Evolutionary conservation across 2,888 invertebrate genomes (phyloP).

Genomic region (Shargacucullia verbasci): DNA sequence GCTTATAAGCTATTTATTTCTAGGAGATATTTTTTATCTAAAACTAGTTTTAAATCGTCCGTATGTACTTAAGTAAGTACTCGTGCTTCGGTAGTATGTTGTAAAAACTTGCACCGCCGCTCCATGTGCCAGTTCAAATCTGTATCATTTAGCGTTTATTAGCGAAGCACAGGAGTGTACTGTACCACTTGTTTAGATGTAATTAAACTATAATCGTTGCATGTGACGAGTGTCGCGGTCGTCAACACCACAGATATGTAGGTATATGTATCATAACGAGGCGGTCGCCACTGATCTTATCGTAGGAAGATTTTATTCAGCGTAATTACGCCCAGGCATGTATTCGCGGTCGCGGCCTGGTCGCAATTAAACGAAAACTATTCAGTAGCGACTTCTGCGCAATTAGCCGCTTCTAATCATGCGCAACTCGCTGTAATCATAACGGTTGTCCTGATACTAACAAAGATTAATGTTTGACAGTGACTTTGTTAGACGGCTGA

Average conservation of each 20-base stretch:
- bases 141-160: conserved; percentile 10
- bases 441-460: conserved; percentile 2
- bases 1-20: too few relatives aligned
- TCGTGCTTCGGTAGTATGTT: conserved; percentile 3
- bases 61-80: conserved; percentile 4
- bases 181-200: conserved; percentile 6
- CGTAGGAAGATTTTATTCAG: conserved; percentile 25
- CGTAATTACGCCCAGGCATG: conserved; percentile 26
- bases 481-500: conserved; percentile 9
- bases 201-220: conserved; percentile 17
- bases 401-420: conserved; percentile 19
- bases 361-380: conserved; percentile 27
- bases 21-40: conserved; percentile 3
- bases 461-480: conserved; percentile 23
- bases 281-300: conserved; percentile 36
- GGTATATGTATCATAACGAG: conserved; percentile 35
- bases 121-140: conserved; percentile 8
- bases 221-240: conserved; percentile 30
- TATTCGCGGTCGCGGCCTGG: too few relatives aligned
- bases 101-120: conserved; percentile 17
- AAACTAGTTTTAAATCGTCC: conserved; percentile 9
- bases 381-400: background rate
- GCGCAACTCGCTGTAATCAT: conserved; percentile 4
- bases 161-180: background rate
- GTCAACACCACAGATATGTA: conserved; percentile 9